phyloP scores from a whole-genome alignment of 1,140 invertebrate genomes.

The Drosophila eugracilis region DNA sequence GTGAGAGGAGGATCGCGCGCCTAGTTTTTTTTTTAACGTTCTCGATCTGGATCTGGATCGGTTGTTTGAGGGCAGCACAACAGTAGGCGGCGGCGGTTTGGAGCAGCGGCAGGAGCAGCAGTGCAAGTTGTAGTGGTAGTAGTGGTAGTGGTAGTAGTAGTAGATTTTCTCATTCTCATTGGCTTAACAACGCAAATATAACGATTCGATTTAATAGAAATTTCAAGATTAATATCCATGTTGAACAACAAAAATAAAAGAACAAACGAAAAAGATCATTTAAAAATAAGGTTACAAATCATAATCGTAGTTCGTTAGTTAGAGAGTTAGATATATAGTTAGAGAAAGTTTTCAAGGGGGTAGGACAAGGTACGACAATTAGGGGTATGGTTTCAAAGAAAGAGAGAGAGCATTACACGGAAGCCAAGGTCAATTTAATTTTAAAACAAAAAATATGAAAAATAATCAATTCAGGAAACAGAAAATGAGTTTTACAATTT shows the following conservation, averaged over 20 bases:
- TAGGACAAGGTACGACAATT: constrained; percentile 18
- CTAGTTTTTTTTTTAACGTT: constrained; percentile 41
- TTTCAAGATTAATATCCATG: constrained; percentile 71
- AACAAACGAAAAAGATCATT: constrained; percentile 61
- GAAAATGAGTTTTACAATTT: constrained; percentile 24
- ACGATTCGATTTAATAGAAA: constrained; percentile 82
- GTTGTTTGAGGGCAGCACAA: constrained; percentile 30
- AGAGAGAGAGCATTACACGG: constrained; percentile 30
- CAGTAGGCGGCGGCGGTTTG: constrained; percentile 46
- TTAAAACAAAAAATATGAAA: constrained; percentile 22
- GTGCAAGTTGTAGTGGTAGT: constrained; percentile 81
- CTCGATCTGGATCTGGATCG: constrained; percentile 29
- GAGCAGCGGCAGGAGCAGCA: constrained; percentile 74
- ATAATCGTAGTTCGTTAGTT: constrained; percentile 27
- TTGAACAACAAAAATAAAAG: constrained; percentile 66
- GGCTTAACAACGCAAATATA: constrained; percentile 84
- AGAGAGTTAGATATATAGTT: constrained; percentile 3
- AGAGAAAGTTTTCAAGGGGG: constrained; percentile 11
- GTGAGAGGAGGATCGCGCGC: constrained; percentile 50
- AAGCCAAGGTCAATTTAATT: constrained; percentile 54
- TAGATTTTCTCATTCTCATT: constrained; percentile 84
- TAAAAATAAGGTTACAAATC: constrained; percentile 55
- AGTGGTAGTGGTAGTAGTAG: constrained; percentile 79
- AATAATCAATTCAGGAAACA: constrained; percentile 12
- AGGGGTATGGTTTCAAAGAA: constrained; percentile 1